Evolutionary conservation across 2,888 invertebrate species (phyloP).

Genomic region (Myopa testacea): DNA sequence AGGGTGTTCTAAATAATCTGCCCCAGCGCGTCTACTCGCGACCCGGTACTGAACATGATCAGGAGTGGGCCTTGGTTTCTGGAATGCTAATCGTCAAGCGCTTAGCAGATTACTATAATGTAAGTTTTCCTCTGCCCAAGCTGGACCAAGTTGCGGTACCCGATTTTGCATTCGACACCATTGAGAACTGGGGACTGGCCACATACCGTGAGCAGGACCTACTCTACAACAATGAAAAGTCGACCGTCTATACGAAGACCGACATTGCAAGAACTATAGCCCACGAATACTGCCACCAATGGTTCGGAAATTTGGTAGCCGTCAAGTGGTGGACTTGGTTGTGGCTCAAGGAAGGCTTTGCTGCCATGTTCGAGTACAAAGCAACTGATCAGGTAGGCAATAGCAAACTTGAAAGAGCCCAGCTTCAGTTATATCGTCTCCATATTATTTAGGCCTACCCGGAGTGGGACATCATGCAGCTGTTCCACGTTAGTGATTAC

Average conservation of each 20-base stretch:
- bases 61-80: conserved; percentile 78
- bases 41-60: conserved; percentile 62
- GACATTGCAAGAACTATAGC: conserved; percentile 71
- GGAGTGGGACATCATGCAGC: conserved; percentile 80
- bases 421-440: too few species aligned
- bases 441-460: conserved; percentile 68
- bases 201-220: conserved; percentile 70
- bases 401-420: too few species aligned
- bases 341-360: conserved; percentile 81
- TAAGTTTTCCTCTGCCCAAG: conserved; percentile 81
- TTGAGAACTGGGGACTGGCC: conserved; percentile 95
- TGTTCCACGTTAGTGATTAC: conserved; percentile 80
- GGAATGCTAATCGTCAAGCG: conserved; percentile 78
- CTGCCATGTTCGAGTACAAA: conserved; percentile 61
- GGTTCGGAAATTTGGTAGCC: conserved; percentile 83
- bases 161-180: conserved; percentile 85
- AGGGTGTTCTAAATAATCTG: conserved; percentile 52
- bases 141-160: conserved; percentile 90
- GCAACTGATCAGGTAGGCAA: conserved; percentile 59
- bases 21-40: conserved; percentile 62
- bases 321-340: conserved; percentile 78
- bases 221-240: conserved; percentile 58
- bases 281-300: conserved; percentile 78
- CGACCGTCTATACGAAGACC: conserved; percentile 59
- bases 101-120: conserved; percentile 78